Evolutionary conservation across 2,113 vertebrate genomes (phyloP).

Genomic region (Chloropsis cyanopogon): DNA sequence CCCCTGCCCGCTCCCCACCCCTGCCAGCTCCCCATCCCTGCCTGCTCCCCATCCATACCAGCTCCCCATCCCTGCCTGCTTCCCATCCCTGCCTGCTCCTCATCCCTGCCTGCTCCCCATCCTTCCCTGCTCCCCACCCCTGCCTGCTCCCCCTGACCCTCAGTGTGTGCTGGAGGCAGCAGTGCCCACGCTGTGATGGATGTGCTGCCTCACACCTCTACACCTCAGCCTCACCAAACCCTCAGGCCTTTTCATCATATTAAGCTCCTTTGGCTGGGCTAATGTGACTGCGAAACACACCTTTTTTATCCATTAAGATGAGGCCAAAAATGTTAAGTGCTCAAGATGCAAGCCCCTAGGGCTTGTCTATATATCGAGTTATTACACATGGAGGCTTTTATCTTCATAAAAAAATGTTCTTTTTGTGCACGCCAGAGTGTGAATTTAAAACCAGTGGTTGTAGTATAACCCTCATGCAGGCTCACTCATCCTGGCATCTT

Average conservation of each 20-base stretch:
- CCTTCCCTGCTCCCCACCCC: neutral
- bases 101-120: neutral
- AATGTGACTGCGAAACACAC: conserved; percentile 47
- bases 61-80: neutral
- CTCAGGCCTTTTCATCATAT: conserved; percentile 28
- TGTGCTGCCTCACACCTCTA: conserved; percentile 35
- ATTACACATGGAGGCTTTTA: conserved; percentile 64
- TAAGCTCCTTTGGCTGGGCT: conserved; percentile 43
- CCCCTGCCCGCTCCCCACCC: too few species aligned
- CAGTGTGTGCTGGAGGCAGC: neutral
- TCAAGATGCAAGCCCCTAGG: conserved; percentile 51
- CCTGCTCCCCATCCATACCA: neutral
- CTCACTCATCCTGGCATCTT: neutral
- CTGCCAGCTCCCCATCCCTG: neutral
- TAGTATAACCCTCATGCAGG: neutral
- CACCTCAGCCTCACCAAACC: conserved; percentile 29
- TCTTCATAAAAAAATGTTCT: conserved; percentile 48
- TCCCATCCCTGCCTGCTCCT: neutral
- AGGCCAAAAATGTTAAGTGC: conserved; percentile 63
- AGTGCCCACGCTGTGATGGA: neutral
- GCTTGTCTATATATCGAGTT: conserved; percentile 62
- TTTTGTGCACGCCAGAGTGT: conserved; percentile 39
- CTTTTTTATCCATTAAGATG: conserved; percentile 50
- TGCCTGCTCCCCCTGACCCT: neutral
- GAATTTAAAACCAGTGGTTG: conserved; percentile 38